Evolutionary conservation across 2,113 vertebrate species (phyloP).

Genomic region (Pelobates fuscus): DNA sequence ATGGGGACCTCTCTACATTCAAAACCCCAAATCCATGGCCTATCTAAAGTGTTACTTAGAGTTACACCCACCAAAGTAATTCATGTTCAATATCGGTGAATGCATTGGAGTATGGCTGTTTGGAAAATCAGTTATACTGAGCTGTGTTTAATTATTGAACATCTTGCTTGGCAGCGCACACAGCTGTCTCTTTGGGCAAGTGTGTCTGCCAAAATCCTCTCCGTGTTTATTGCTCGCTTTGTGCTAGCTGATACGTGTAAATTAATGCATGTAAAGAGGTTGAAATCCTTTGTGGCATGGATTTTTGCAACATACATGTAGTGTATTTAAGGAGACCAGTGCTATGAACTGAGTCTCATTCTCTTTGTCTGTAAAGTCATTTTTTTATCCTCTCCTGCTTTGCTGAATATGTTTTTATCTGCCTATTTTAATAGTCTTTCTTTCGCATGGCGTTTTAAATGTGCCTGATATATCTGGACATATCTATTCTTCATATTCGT

Average conservation of each 20-base stretch:
- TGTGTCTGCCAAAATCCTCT: constrained; percentile 3
- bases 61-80: too few relatives aligned
- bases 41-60: too few relatives aligned
- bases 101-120: background rate
- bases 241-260: constrained; percentile 7
- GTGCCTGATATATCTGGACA: too few relatives aligned
- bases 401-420: constrained; percentile 27
- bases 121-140: background rate
- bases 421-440: background rate
- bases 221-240: constrained; percentile 12
- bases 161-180: constrained; percentile 23
- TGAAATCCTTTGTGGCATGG: constrained; percentile 30
- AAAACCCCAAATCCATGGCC: too few relatives aligned
- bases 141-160: constrained; percentile 42
- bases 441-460: too few relatives aligned
- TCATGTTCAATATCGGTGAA: too few relatives aligned
- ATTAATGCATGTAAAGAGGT: constrained; percentile 13
- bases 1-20: too few relatives aligned
- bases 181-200: constrained; percentile 17
- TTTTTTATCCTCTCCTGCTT: background rate
- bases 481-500: too few relatives aligned
- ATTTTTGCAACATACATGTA: constrained; percentile 2
- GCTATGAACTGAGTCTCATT: too few relatives aligned
- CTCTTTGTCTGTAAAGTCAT: too few relatives aligned
- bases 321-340: constrained; percentile 4